Percentiles rank a stretch among this genome's conserved stretches.
Conservation (phyloP, 2,113 vertebrate genomes). For the Puffinus mauretanicus region DNA sequence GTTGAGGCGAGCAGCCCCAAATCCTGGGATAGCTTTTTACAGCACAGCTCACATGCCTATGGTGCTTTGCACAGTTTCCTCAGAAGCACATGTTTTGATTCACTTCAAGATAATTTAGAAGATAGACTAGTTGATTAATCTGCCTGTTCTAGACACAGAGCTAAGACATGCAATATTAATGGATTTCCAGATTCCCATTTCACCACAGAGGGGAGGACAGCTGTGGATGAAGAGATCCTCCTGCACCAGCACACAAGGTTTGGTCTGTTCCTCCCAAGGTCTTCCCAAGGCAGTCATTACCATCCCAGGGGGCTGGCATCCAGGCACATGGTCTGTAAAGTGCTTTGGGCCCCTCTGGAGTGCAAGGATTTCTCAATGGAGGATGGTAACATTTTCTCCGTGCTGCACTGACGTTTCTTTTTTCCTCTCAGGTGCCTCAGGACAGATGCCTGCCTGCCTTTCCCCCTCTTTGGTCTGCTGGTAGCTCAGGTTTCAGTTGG, state of each 20-base stretch:
- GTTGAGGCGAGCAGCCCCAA: neutral
- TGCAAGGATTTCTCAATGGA: neutral
- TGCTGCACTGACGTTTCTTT: neutral
- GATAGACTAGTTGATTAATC: neutral
- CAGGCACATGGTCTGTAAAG: neutral
- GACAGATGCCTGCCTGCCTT: neutral
- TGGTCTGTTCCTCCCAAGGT: neutral
- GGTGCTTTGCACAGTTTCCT: neutral
- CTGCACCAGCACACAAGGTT: neutral
- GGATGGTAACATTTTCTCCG: neutral
- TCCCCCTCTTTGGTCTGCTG: neutral
- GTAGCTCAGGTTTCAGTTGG: neutral
- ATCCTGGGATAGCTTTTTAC: neutral
- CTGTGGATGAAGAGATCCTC: neutral
- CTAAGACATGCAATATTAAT: neutral
- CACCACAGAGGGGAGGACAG: neutral
- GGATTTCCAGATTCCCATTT: neutral
- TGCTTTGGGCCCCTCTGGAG: neutral
- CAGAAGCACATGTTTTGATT: constrained; percentile 6
- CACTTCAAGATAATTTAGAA: neutral
- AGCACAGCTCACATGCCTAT: neutral
- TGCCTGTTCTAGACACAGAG: neutral
- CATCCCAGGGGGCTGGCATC: accelerated
- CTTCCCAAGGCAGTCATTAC: neutral
- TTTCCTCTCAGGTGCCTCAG: neutral